These are phyloP conservation scores for Nothobranchius kuhntae DNA, from an alignment of 2,113 vertebrate species.

Conservation along the genomic window DNA sequence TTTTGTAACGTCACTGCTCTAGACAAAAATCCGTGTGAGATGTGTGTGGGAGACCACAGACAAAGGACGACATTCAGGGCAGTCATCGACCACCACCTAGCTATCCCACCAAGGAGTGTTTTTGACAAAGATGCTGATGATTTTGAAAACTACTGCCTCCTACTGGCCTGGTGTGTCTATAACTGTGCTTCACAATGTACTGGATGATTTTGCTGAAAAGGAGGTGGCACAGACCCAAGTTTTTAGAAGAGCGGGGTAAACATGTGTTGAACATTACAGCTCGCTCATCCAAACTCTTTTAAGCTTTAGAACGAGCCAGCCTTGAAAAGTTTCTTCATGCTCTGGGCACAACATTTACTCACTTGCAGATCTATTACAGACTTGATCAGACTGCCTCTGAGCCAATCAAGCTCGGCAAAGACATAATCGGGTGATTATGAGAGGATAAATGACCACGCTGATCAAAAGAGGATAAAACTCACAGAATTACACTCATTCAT, in stretches of 20 bases:
- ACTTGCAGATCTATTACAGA: constrained; percentile 14
- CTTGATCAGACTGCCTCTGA: constrained; percentile 17
- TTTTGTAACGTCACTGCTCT: too few species aligned
- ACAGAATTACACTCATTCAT: constrained; percentile 2
- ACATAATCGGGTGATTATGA: constrained; percentile 1
- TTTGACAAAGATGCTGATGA: too few species aligned
- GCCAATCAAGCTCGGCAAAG: constrained; percentile 5
- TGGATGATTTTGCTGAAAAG: too few species aligned
- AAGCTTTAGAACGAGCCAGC: constrained; percentile 4
- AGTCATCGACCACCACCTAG: too few species aligned
- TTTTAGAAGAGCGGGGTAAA: not conserved
- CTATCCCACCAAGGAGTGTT: too few species aligned
- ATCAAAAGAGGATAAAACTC: constrained; percentile 30
- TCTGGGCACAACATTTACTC: not conserved
- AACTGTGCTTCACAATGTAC: too few species aligned
- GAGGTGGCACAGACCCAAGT: too few species aligned
- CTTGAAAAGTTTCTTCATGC: not conserved
- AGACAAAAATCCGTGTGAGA: too few species aligned
- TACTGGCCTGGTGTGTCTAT: too few species aligned
- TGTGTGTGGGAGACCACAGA: too few species aligned
- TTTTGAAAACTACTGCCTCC: too few species aligned
- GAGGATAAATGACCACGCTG: constrained; percentile 4
- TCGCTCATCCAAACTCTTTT: constrained; percentile 10
- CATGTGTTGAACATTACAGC: not conserved
- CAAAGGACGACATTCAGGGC: too few species aligned